Base-by-base conservation (phyloP, 1,140 invertebrate genomes). In the Drosophila sp. region DNA sequence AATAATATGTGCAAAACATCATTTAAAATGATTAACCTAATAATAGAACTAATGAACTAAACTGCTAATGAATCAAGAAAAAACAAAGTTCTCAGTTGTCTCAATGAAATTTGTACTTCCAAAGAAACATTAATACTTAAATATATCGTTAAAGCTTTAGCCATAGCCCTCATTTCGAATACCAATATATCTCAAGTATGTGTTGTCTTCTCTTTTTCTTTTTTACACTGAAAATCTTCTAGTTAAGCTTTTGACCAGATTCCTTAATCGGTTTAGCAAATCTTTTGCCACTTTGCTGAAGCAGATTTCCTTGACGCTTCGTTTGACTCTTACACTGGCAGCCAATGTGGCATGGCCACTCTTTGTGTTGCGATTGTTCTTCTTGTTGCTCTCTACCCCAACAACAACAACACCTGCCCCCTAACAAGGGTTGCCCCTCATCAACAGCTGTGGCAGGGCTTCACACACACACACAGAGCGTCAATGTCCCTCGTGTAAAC, bases 401-500 rank as follows among this genome's bases (percentile, higher is more conserved):
- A 17, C 17, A 17, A 17, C 17, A n/a, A 38, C 10, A 3, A 10
- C 47, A 17, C 17, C 40, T 38, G 29, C 32, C 35, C 50, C 30
- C 11, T 6, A 58, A 17, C 62, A 60, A 60, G 57, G 57, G 57
- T 60, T 38, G 11, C 57, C 57, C 57, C 44, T 68, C 35, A 40
- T 40, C 35, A 44, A 41, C 72, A 75, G 60, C 70, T 72, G 70
- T 62, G 70, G 66, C 72, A 76, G 58, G 73, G 73, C 72, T 76
- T 76, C 73, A 56, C 57, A 57, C 60, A 41, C 41, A 32, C 17
- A 44, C 32, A 56, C 32, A 32, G 6, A 30, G 60, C 60, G 60
- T 64, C 66, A 76, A 76, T 77, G 74, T 77, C 74, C 74, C 74
- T 77, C 73, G 74, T 77, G 76, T 78, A 78, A 50, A 72, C 76